Conservation (phyloP, 2,888 invertebrate species). For the Acleris emargana region DNA sequence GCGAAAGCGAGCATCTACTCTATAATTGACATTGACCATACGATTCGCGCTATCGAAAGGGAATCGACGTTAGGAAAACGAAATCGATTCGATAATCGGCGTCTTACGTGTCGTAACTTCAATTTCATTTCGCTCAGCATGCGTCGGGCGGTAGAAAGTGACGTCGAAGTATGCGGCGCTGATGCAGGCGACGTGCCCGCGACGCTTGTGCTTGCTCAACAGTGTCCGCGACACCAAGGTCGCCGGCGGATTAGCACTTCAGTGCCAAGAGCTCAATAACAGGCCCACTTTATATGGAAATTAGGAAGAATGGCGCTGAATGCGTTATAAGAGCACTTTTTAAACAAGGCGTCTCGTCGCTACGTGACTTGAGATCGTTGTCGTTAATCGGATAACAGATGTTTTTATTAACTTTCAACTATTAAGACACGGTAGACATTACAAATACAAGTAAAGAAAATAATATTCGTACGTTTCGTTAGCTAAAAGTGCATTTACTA, state of each 20-base stretch:
- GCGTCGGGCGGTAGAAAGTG: constrained; percentile 35
- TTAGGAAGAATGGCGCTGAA: too few species aligned
- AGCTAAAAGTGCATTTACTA: too few species aligned
- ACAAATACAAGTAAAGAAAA: too few species aligned
- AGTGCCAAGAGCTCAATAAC: constrained; percentile 39
- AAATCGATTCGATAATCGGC: constrained; percentile 37
- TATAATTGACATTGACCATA: constrained; percentile 18
- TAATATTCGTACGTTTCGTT: too few species aligned
- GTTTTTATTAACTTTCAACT: too few species aligned
- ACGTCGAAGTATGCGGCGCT: constrained; percentile 40
- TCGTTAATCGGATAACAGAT: too few species aligned
- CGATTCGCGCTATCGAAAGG: constrained; percentile 19
- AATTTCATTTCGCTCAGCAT: constrained; percentile 43
- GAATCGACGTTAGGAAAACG: constrained; percentile 30
- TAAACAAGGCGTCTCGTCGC: constrained; percentile 17
- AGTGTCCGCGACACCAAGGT: constrained; percentile 51
- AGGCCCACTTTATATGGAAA: too few species aligned
- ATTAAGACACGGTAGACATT: too few species aligned
- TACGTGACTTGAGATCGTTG: constrained; percentile 8
- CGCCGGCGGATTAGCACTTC: constrained; percentile 22
- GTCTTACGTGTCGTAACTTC: constrained; percentile 45
- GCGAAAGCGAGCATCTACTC: constrained; percentile 12
- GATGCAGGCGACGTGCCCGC: constrained; percentile 48
- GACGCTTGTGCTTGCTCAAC: constrained; percentile 53
- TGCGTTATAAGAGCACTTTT: constrained; percentile 7